Base-by-base conservation (phyloP, 2,888 invertebrate genomes). In the Agrypnus murinus region DNA sequence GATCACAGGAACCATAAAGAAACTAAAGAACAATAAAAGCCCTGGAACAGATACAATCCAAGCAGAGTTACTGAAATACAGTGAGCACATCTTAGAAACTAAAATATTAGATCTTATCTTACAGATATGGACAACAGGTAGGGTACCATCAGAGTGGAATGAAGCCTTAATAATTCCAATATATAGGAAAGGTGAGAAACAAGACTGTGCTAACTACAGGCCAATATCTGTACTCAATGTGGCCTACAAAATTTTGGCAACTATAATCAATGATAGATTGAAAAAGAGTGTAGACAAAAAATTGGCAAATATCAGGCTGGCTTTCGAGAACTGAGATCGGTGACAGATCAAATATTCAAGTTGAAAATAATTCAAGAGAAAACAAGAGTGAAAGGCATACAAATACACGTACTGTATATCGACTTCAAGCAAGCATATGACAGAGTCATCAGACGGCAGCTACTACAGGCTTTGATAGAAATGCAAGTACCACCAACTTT, bases 21-120 rank as follows among this genome's bases (percentile, higher is more conserved):
- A 46, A 46, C 46, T 46, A 10, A 46, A 46, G 12, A 46, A 46
- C 46, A 46, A 46, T 10, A 46, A 46, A 46, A 46, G 46, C 19
- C 46, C 46, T 46, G 46, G 46, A 15, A 46, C 17, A 14, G 46
- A 46, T 46, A n/a, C 6, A 46, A 14, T 46, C 4, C 3, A 46
- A 46, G 46, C 15, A 46, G 46, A 46, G 12, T 14, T 46, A n/a
- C 12, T 46, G 14, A 46, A 46, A n/a, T 17, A 46, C n/a, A n/a
- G 43, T 5, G 43, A n/a, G n/a, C 5, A 6, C 7, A 43, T n/a
- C 17, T 15, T 46, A 14, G 46, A 46, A 46, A 46, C 14, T 14
- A 46, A 46, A 46, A 46, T 46, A n/a, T 46, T 46, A 46, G 46
- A 46, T 14, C 14, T 46, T 14, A 4, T 46, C 14, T 10, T 10